phyloP scores from a whole-genome alignment of 2,888 invertebrate species.

The Calliphora vomitoria region DNA sequence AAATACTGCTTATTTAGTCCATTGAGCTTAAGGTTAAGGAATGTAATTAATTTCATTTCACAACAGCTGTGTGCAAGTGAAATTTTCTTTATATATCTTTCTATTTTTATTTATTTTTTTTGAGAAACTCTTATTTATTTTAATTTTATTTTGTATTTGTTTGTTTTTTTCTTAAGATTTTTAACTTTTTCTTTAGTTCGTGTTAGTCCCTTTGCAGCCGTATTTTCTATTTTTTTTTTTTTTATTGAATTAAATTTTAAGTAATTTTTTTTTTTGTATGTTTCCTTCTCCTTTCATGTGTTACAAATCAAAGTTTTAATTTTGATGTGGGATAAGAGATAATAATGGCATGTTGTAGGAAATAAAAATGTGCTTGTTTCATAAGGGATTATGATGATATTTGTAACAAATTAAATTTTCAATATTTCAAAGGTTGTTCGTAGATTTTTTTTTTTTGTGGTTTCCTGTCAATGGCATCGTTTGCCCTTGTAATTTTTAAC shows the following conservation, averaged over 20 bases:
- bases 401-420: slow-evolving; percentile 17
- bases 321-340: slow-evolving; percentile 49
- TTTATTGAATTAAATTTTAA: slow-evolving; percentile 40
- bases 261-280: slow-evolving; percentile 3
- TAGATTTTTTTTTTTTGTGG: neutral
- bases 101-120: neutral
- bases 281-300: slow-evolving; percentile 17
- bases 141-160: slow-evolving; percentile 9
- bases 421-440: neutral
- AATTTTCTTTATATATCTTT: slow-evolving; percentile 46
- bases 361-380: neutral
- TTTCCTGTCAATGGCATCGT: slow-evolving; percentile 1
- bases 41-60: slow-evolving; percentile 75
- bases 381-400: slow-evolving; percentile 15
- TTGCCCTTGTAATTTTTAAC: neutral
- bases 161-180: neutral
- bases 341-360: slow-evolving; percentile 17
- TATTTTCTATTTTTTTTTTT: neutral
- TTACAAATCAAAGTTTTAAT: slow-evolving; percentile 59
- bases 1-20: slow-evolving; percentile 72
- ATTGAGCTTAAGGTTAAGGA: slow-evolving; percentile 74
- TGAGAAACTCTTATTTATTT: slow-evolving; percentile 49
- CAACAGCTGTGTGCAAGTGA: slow-evolving; percentile 71
- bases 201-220: neutral
- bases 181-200: slow-evolving; percentile 15